Evolutionary conservation across 2,888 invertebrate species (phyloP).

Genomic region (Cotesia congregata): DNA sequence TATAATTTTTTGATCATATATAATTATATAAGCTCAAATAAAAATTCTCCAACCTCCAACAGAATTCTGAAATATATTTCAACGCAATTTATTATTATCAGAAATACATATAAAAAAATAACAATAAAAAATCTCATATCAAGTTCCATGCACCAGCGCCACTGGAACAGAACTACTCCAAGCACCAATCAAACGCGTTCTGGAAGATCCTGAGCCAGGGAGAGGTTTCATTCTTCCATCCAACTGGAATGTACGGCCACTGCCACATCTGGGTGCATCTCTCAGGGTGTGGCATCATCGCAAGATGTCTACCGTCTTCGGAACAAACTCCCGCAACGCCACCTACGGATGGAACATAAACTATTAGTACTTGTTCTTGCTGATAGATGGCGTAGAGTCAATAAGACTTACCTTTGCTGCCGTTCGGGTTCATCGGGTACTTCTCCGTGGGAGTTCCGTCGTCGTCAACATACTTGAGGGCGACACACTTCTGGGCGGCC

Average conservation of each 20-base stretch:
- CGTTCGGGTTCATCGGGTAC: conserved; percentile 97
- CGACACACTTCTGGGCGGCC: conserved; percentile 76
- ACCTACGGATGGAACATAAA: conserved; percentile 65
- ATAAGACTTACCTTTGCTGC: conserved; percentile 77
- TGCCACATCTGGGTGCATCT: conserved; percentile 92
- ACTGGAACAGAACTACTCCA: background rate
- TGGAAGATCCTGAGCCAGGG: conserved; percentile 95
- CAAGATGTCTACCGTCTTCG: conserved; percentile 91
- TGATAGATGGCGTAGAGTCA: background rate
- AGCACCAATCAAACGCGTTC: conserved; percentile 85
- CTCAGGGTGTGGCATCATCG: conserved; percentile 99
- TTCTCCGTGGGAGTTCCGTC: conserved; percentile 79
- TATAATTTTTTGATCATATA: too few relatives aligned
- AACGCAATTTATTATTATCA: too few relatives aligned
- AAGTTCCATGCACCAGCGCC: too few relatives aligned
- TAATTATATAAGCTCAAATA: too few relatives aligned
- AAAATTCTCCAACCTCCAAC: too few relatives aligned
- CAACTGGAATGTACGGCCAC: conserved; percentile 80
- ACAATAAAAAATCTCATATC: too few relatives aligned
- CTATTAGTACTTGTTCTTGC: too few relatives aligned
- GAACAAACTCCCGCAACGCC: conserved; percentile 94
- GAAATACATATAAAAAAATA: too few relatives aligned
- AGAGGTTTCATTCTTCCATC: conserved; percentile 75
- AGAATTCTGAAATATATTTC: too few relatives aligned
- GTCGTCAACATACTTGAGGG: conserved; percentile 90